phyloP scores from a whole-genome alignment of 2,113 vertebrate species.

The Gymnocephalus cernua region DNA sequence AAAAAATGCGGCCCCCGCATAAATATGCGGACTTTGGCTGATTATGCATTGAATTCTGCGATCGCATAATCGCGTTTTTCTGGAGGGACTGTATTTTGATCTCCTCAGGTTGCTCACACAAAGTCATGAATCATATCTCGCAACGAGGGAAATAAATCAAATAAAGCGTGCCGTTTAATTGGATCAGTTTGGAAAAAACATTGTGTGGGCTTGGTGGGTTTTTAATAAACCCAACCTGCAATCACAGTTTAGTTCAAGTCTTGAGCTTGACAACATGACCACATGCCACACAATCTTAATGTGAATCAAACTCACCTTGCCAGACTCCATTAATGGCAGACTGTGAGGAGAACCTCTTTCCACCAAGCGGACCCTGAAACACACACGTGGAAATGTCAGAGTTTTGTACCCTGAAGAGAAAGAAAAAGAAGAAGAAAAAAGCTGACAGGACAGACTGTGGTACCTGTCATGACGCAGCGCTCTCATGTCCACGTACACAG shows the following conservation, averaged over 20 bases:
- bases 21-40: too few relatives aligned
- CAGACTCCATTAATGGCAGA: conserved; percentile 85
- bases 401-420: not conserved
- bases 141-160: not conserved
- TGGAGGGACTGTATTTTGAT: too few relatives aligned
- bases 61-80: too few relatives aligned
- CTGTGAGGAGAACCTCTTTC: conserved; percentile 86
- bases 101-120: not conserved
- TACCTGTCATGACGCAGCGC: conserved; percentile 98
- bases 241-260: not conserved
- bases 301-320: conserved; percentile 75
- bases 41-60: too few relatives aligned
- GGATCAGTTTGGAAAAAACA: not conserved
- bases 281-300: too few relatives aligned
- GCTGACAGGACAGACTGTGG: not conserved
- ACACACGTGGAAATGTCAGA: not conserved
- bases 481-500: conserved; percentile 99
- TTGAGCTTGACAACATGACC: not conserved
- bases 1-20: too few relatives aligned
- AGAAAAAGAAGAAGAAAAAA: too few relatives aligned
- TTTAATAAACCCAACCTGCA: not conserved
- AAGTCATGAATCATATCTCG: not conserved
- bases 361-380: conserved; percentile 82
- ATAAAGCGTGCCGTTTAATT: not conserved
- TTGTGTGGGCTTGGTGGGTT: not conserved